Conservation (phyloP, 2,888 invertebrate species). For the Corbicula japonica region DNA sequence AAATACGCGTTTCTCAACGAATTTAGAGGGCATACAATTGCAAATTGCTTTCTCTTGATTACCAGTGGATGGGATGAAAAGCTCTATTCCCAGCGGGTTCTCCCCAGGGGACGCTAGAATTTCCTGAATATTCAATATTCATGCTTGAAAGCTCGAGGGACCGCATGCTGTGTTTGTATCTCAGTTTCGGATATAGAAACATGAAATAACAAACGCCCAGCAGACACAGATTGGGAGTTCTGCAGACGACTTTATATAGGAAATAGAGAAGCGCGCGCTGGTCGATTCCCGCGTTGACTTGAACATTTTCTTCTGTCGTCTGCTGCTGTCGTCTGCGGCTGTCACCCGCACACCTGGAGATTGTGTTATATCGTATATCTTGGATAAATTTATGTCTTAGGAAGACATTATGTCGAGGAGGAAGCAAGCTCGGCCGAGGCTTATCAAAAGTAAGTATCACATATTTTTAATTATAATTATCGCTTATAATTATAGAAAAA, state of each 20-base stretch:
- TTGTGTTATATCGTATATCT: constrained; percentile 9
- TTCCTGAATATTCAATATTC: constrained; percentile 81
- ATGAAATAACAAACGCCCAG: constrained; percentile 57
- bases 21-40: constrained; percentile 55
- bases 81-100: constrained; percentile 69
- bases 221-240: constrained; percentile 32
- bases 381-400: not conserved
- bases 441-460: constrained; percentile 78
- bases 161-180: constrained; percentile 73
- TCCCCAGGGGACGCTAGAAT: constrained; percentile 76
- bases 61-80: constrained; percentile 68
- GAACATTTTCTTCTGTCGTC: constrained; percentile 29
- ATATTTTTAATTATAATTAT: not conserved
- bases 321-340: constrained; percentile 13
- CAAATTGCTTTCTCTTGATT: constrained; percentile 67
- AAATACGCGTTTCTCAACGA: constrained; percentile 57
- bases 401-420: constrained; percentile 74
- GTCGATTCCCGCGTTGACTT: constrained; percentile 48
- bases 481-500: not conserved
- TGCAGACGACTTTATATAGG: constrained; percentile 44
- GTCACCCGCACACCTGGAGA: constrained; percentile 18
- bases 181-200: constrained; percentile 50
- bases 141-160: constrained; percentile 76
- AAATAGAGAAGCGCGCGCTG: constrained; percentile 25
- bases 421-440: constrained; percentile 79